Evolutionary conservation across 2,113 vertebrate genomes (phyloP).

Genomic region (Nanorana parkeri): DNA sequence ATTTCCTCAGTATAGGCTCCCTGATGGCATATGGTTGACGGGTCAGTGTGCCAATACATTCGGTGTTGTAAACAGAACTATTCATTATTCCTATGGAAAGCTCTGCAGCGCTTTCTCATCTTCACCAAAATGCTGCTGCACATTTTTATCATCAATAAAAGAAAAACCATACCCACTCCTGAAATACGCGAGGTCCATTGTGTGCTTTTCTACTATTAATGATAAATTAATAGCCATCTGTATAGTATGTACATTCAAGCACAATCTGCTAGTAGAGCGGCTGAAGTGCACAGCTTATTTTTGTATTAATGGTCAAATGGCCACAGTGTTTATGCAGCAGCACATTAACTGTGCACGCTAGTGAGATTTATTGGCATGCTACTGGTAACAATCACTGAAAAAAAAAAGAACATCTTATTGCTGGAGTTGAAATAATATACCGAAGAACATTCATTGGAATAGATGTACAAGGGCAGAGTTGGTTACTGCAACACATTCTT

Average conservation of each 20-base stretch:
- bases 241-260: not conserved
- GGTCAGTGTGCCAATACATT: no score
- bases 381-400: not conserved
- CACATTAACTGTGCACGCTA: not conserved
- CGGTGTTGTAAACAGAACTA: not conserved
- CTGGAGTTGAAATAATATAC: not conserved
- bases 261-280: slow-evolving; percentile 1
- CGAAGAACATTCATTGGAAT: not conserved
- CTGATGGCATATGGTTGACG: no score
- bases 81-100: not conserved
- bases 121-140: not conserved
- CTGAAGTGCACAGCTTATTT: not conserved
- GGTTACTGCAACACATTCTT: not conserved
- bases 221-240: not conserved
- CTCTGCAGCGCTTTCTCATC: not conserved
- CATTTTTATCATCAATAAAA: not conserved
- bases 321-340: slow-evolving; percentile 17
- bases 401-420: not conserved
- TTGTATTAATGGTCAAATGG: slow-evolving; percentile 11
- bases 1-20: no score
- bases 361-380: not conserved
- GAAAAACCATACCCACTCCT: not conserved
- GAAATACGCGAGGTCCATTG: not conserved
- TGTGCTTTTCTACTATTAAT: not conserved
- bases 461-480: not conserved